Evolutionary conservation across 2,888 invertebrate genomes (phyloP).

Genomic region (Ophion costatus): DNA sequence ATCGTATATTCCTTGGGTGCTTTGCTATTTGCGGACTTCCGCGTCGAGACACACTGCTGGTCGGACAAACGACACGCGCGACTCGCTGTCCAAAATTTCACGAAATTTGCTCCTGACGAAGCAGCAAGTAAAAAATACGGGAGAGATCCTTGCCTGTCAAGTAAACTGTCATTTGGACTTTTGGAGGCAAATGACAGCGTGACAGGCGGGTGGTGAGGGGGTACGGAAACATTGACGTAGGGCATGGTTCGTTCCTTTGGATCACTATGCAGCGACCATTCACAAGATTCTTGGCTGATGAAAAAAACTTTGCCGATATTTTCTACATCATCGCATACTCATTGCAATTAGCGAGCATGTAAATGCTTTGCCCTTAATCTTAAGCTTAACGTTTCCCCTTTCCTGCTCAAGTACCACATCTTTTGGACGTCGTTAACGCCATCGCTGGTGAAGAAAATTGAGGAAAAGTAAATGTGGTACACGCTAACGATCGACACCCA

Average conservation of each 20-base stretch:
- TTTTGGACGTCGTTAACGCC: background rate
- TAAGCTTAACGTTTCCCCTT: background rate
- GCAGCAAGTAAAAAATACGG: background rate
- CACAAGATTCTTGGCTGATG: background rate
- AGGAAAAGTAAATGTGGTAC: slow-evolving; percentile 36
- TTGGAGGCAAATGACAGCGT: too few species aligned
- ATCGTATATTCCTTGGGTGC: slow-evolving; percentile 53
- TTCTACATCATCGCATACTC: background rate
- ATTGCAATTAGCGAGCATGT: background rate
- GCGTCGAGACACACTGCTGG: slow-evolving; percentile 42
- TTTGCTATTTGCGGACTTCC: slow-evolving; percentile 65
- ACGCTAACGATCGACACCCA: slow-evolving; percentile 42
- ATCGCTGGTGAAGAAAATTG: slow-evolving; percentile 1
- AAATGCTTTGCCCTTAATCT: background rate
- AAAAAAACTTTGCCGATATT: background rate
- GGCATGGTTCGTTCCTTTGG: too few species aligned
- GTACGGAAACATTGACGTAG: too few species aligned
- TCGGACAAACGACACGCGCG: background rate
- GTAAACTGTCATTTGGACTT: too few species aligned
- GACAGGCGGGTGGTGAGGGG: too few species aligned
- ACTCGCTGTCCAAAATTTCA: too few species aligned
- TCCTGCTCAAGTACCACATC: background rate
- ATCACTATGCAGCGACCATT: too few species aligned
- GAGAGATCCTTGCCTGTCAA: too few species aligned
- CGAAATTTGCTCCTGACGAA: background rate